Conservation (phyloP, 2,113 vertebrate species). For the Tamias sibiricus region DNA sequence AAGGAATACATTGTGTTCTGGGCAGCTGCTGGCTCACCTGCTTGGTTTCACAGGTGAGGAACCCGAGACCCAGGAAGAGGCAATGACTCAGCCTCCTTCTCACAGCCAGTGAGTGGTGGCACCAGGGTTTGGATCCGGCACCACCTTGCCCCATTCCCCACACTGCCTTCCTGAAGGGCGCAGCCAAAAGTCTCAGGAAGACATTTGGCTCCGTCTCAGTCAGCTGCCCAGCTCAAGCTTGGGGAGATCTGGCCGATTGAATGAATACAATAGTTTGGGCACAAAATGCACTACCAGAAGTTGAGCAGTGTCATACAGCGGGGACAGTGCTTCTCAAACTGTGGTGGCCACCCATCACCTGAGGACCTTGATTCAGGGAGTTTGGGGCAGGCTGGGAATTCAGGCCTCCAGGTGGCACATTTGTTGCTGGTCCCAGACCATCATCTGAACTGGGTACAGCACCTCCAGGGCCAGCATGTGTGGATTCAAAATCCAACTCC, state of each 20-base stretch:
- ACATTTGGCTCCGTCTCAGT: background rate
- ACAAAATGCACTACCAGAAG: background rate
- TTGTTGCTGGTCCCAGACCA: rapidly evolving
- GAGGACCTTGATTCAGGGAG: background rate
- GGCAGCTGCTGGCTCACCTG: background rate
- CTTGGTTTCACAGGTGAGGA: background rate
- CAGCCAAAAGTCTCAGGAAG: background rate
- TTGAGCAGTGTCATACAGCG: background rate
- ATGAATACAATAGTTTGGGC: background rate
- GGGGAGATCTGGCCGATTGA: background rate
- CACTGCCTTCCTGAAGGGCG: background rate
- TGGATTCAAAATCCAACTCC: background rate
- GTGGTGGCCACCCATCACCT: background rate
- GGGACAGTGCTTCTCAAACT: background rate
- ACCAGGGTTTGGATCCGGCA: background rate
- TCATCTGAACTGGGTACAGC: background rate
- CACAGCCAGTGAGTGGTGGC: rapidly evolving
- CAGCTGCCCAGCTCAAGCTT: background rate
- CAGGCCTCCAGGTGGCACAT: background rate
- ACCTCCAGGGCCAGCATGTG: background rate
- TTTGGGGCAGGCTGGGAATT: background rate
- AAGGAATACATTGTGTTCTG: rapidly evolving
- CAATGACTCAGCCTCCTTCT: background rate
- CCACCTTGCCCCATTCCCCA: background rate
- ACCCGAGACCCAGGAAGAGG: background rate